These are phyloP conservation scores for Eumeta japonica DNA, from an alignment of 1,140 invertebrate species.

Conservation along the genomic window DNA sequence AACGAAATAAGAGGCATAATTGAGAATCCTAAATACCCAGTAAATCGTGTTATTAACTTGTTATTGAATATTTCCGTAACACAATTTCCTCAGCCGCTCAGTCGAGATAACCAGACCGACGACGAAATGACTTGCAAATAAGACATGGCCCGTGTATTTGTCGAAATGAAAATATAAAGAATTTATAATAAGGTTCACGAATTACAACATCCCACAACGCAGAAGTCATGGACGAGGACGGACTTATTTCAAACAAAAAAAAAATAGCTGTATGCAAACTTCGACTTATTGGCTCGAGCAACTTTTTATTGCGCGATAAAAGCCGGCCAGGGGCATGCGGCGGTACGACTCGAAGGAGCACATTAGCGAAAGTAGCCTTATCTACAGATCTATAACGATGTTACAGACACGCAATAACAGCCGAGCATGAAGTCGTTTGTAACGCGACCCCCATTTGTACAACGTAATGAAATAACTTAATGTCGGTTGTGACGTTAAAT, in stretches of 20 bases:
- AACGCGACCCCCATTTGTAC: background rate
- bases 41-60: too few relatives aligned
- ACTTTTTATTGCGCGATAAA: background rate
- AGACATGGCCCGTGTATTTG: too few relatives aligned
- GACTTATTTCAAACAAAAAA: background rate
- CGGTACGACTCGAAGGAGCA: background rate
- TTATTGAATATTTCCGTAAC: too few relatives aligned
- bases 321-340: background rate
- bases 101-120: too few relatives aligned
- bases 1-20: background rate
- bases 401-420: background rate
- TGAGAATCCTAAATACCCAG: background rate
- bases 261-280: background rate
- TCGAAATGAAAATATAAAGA: too few relatives aligned
- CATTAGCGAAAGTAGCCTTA: background rate
- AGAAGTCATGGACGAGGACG: background rate
- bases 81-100: too few relatives aligned
- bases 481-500: too few relatives aligned
- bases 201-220: too few relatives aligned
- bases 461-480: background rate
- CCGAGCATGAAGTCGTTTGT: background rate
- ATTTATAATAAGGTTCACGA: background rate
- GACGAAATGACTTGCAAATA: too few relatives aligned
- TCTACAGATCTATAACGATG: background rate
- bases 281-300: background rate